Evolutionary conservation across 2,797 vertebrate species (phyloP), one percentile per base, ranked within the genome.

Genomic region (Luscinia megarhynchos): DNA sequence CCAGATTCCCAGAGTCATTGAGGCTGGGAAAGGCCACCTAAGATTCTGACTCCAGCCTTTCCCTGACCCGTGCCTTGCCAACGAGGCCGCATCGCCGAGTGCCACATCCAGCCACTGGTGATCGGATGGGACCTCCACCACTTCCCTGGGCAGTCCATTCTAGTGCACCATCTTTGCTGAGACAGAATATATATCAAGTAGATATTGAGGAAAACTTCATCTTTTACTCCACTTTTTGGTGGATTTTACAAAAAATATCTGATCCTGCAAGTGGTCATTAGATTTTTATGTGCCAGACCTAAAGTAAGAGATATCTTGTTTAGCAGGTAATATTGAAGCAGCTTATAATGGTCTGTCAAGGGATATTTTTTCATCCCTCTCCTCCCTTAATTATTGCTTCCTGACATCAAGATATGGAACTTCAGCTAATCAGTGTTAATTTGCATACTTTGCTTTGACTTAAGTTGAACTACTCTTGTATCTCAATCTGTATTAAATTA

Each of bases 21-120:
- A 40, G 8, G 12, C 9, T 46, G 12, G 45, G 32, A 58, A 64
- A 63, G 34, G 5, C 38, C 3, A 7, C 10, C 24, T 18, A 40
- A 46, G 12, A 22, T 34, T 0, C 18, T 5, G 23, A 15, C 12
- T 40, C 21, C n/a, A 58, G 7, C 24, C 15, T 53, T 51, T 45
- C 15, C 45, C 20, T 0, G 0, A 7, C 7, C 11, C 70, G 29
- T 50, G 18, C 29, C n/a, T 30, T 26, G 5, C 27, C 24, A 30
- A 38, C 36, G 9, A 23, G n/a, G 40, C 5, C 8, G 14, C 16
- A 23, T 11, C 0, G 2, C 2, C 6, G 7, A 53, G 29, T 12
- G 38, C 51, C 26, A 14, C 17, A 32, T 53, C 20, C 38, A 40
- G 58, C 3, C 0, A 1, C 3, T 53, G 45, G n/a, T 61, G 27